These are phyloP conservation scores for Zhuqinia jingwanae DNA, from an alignment of 2,888 invertebrate genomes.

Conservation along the genomic window DNA sequence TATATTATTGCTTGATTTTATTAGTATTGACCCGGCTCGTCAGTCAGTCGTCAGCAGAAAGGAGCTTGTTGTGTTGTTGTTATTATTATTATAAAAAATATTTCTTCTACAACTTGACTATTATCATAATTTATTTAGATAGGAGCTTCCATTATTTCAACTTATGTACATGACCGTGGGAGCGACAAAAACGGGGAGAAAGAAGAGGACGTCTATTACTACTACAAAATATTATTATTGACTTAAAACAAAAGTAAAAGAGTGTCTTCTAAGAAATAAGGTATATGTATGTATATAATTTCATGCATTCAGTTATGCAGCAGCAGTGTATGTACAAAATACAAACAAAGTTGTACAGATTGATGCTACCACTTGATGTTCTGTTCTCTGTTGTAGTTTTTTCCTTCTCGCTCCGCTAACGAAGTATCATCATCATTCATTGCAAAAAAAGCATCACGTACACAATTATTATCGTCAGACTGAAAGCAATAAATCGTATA, in stretches of 20 bases:
- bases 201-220: background rate
- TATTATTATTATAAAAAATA: no score
- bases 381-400: background rate
- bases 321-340: no score
- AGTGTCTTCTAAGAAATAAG: background rate
- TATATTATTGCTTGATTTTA: constrained; percentile 20
- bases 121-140: constrained; percentile 39
- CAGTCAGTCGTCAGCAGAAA: no score
- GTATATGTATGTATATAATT: no score
- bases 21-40: background rate
- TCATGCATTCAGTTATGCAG: no score
- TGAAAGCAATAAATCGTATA: constrained; percentile 5
- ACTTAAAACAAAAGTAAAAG: constrained; percentile 32
- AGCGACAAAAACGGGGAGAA: background rate
- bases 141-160: background rate
- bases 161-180: constrained; percentile 12
- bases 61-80: no score
- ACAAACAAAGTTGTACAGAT: background rate
- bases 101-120: no score
- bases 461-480: constrained; percentile 17
- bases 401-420: background rate
- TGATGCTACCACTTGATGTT: background rate
- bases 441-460: background rate
- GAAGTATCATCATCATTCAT: background rate
- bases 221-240: no score